Conservation (phyloP, 1,140 invertebrate species). For the Calephelis nemesis region DNA sequence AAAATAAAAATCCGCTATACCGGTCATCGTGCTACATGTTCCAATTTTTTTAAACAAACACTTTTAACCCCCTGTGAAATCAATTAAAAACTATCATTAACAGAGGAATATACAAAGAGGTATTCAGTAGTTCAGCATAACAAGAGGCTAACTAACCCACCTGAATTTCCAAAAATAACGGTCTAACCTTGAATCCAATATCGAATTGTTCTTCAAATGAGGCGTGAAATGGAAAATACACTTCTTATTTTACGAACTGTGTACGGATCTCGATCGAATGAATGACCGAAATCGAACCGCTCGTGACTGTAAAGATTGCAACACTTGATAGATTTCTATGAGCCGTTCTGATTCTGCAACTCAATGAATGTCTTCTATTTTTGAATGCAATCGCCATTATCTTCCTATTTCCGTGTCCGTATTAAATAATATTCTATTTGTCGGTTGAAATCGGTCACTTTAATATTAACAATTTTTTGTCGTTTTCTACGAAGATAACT, state of each 20-base stretch:
- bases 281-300: conserved; percentile 7
- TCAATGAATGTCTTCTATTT: conserved; percentile 15
- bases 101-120: too few species aligned
- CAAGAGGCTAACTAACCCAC: neutral
- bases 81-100: too few species aligned
- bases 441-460: neutral
- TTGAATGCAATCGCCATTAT: conserved; percentile 16
- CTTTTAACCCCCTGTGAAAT: too few species aligned
- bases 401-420: conserved; percentile 16
- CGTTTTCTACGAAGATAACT: too few species aligned
- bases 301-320: conserved; percentile 16
- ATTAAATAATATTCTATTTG: conserved; percentile 10
- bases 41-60: too few species aligned
- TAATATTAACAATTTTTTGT: too few species aligned
- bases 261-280: conserved; percentile 2
- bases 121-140: neutral
- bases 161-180: conserved; percentile 12
- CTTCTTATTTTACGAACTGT: conserved; percentile 11
- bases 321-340: conserved; percentile 17
- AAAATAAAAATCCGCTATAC: too few species aligned
- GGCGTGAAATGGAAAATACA: conserved; percentile 15
- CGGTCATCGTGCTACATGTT: too few species aligned
- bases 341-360: conserved; percentile 13
- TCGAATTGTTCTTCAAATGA: conserved; percentile 17
- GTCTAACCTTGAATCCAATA: conserved; percentile 2